phyloP scores from a whole-genome alignment of 2,888 invertebrate species.

The Seira sanloemensis region DNA sequence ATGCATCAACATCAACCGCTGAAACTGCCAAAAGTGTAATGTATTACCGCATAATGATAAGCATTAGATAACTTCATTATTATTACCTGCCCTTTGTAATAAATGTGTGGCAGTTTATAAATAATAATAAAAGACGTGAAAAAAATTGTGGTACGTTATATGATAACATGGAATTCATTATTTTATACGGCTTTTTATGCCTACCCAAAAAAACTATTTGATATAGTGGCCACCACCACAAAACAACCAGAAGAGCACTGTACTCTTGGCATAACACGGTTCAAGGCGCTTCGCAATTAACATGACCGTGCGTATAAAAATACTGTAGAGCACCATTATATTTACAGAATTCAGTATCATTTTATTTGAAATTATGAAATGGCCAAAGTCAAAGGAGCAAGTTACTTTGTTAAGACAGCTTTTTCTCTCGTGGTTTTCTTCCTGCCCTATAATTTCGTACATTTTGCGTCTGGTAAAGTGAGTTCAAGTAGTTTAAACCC shows the following conservation, averaged over 20 bases:
- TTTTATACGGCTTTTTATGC: background rate
- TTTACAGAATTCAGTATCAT: background rate
- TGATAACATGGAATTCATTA: background rate
- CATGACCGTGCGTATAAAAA: conserved; percentile 45
- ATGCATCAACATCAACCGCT: background rate
- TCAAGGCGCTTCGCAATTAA: conserved; percentile 52
- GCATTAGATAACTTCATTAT: conserved; percentile 39
- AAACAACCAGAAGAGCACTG: background rate
- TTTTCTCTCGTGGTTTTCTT: background rate
- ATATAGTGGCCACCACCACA: background rate
- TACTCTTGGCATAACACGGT: conserved; percentile 42
- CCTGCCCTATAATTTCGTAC: background rate
- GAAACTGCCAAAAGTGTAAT: conserved; percentile 8
- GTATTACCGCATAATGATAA: conserved; percentile 8
- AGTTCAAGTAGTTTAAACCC: too few relatives aligned
- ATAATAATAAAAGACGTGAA: background rate
- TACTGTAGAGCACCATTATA: background rate
- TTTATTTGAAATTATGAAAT: background rate
- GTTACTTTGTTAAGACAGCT: background rate
- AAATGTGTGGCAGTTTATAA: conserved; percentile 4
- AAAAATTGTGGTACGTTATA: background rate
- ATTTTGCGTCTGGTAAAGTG: too few relatives aligned
- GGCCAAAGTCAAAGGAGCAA: background rate
- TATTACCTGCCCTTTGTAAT: background rate
- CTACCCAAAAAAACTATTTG: background rate